These are phyloP conservation scores for Trissolcus japonicus DNA, from an alignment of 2,888 invertebrate species.

Conservation along the genomic window DNA sequence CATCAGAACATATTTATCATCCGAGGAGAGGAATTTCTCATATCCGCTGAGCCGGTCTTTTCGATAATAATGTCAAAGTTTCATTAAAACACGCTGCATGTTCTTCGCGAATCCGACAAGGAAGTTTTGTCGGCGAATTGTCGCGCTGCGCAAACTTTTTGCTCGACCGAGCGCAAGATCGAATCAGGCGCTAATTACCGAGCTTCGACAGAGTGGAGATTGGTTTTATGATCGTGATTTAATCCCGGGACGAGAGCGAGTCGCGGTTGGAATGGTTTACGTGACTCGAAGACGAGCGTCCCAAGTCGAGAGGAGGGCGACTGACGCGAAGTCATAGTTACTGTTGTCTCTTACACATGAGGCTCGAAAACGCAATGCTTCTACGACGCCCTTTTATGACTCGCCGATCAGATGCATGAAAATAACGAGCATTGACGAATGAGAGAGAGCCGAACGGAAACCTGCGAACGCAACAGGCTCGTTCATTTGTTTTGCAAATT, in stretches of 20 bases:
- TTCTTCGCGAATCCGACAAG: conserved; percentile 40
- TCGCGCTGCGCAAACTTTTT: conserved; percentile 59
- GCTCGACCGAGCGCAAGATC: conserved; percentile 64
- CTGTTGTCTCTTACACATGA: conserved; percentile 25
- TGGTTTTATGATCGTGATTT: conserved; percentile 58
- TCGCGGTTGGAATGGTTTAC: conserved; percentile 50
- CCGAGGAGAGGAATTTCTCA: conserved; percentile 19
- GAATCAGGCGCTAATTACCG: conserved; percentile 68
- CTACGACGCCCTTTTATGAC: conserved; percentile 61
- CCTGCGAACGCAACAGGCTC: conserved; percentile 24
- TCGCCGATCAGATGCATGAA: conserved; percentile 65
- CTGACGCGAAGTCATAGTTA: conserved; percentile 33
- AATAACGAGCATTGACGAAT: conserved; percentile 43
- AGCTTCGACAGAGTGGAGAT: conserved; percentile 56
- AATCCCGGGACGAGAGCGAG: conserved; percentile 43
- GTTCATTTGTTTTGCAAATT: conserved; percentile 11
- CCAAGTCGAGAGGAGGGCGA: conserved; percentile 13
- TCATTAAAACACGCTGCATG: conserved; percentile 58
- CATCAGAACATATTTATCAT: conserved; percentile 44
- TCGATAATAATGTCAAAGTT: conserved; percentile 53
- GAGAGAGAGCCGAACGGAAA: conserved; percentile 34
- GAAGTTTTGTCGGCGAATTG: conserved; percentile 51
- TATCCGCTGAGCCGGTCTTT: conserved; percentile 25
- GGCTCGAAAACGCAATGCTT: conserved; percentile 42
- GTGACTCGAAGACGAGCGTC: conserved; percentile 49